A percentile compares a stretch with the other conserved stretches of the same genome.
Conservation (phyloP, 2,113 vertebrate species). For the Empidonax alnorum region DNA sequence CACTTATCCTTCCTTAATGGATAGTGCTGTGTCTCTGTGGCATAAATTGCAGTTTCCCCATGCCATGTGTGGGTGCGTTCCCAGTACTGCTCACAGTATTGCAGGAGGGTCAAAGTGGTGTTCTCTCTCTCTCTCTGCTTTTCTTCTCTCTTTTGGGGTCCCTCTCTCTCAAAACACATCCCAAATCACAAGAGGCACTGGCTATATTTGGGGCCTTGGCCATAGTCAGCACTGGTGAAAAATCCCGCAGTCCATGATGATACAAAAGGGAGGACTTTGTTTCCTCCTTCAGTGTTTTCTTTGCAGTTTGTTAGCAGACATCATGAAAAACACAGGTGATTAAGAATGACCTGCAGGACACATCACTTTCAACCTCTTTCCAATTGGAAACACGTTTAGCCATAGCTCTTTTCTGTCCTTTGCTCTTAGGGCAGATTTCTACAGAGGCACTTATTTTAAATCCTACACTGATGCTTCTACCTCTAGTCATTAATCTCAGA, state of each 20-base stretch:
- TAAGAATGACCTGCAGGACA: not conserved
- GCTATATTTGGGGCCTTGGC: not conserved
- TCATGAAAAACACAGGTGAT: not conserved
- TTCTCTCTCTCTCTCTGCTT: not conserved
- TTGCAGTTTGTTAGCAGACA: not conserved
- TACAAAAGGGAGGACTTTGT: not conserved
- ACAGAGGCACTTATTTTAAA: not conserved
- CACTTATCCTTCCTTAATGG: not conserved
- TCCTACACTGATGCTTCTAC: not conserved
- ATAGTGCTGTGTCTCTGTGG: not conserved
- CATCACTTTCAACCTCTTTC: not conserved
- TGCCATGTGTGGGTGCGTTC: not conserved
- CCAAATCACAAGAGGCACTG: not conserved
- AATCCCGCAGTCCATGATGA: not conserved
- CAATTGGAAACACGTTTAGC: not conserved
- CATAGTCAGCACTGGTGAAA: not conserved
- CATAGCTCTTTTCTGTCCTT: not conserved
- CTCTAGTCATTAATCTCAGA: not conserved
- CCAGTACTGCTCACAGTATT: not conserved
- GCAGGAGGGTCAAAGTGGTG: not conserved
- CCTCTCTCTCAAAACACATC: not conserved
- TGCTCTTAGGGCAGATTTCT: not conserved
- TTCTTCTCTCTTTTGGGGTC: not conserved
- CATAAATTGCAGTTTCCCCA: not conserved
- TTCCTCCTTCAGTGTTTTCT: not conserved